Conservation (phyloP, 2,888 invertebrate species). For the Orchesella flavescens region DNA sequence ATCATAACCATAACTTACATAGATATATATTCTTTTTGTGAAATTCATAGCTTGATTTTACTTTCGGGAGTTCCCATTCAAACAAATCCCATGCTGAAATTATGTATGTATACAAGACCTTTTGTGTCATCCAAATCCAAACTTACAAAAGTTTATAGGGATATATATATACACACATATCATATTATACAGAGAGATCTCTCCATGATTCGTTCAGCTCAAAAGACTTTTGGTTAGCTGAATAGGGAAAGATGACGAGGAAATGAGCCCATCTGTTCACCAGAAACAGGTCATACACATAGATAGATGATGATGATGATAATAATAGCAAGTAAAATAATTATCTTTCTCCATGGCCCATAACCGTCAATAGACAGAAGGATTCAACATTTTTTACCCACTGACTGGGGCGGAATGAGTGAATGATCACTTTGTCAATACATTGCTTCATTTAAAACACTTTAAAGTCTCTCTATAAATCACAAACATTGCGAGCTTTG, state of each 20-base stretch:
- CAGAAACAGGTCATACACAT: slow-evolving; percentile 36
- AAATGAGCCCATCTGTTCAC: slow-evolving; percentile 63
- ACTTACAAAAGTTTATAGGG: slow-evolving; percentile 12
- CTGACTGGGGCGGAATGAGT: slow-evolving; percentile 27
- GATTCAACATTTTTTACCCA: slow-evolving; percentile 11
- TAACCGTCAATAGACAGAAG: slow-evolving; percentile 14
- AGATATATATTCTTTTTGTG: no score
- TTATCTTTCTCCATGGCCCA: slow-evolving; percentile 30
- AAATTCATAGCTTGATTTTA: background rate
- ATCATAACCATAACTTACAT: slow-evolving; percentile 32
- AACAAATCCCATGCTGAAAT: background rate
- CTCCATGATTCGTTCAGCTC: background rate
- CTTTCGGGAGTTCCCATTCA: background rate
- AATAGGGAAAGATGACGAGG: slow-evolving; percentile 27
- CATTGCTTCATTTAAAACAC: background rate
- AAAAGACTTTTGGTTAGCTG: background rate
- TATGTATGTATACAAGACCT: background rate
- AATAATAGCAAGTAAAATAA: slow-evolving; percentile 27
- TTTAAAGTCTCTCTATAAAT: no score
- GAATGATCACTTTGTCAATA: background rate
- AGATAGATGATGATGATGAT: no score
- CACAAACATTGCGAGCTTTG: no score
- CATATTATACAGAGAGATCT: background rate
- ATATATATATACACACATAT: background rate
- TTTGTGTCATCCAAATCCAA: slow-evolving; percentile 23